Base-by-base conservation (phyloP, 2,888 invertebrate genomes). In the Anorthoa munda region DNA sequence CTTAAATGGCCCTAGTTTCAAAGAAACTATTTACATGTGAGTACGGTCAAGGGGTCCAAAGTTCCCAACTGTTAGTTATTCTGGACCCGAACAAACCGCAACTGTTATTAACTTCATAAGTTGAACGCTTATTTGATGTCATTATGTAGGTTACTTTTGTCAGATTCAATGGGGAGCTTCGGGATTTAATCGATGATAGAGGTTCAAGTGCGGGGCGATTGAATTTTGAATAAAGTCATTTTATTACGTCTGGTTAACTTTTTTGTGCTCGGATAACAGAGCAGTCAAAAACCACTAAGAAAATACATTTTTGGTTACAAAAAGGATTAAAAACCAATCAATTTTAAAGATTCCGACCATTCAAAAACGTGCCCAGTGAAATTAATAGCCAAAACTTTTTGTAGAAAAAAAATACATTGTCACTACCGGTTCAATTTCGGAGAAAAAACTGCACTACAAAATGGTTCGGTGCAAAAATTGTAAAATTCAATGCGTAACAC, bases 11-110 rank as follows among this genome's bases (percentile, higher is more conserved):
- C 73, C 79, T 84, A 88, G 88, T 91, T 91, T 72, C 79, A 68
- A 85, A 86, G 87, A 81, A 90, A 91, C 88, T 89, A 88, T 91
- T 91, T 81, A 79, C 86, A 78, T 85, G 83, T 81, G 90, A 89
- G 87, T 80, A 86, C 86, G 88, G 89, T 88, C 86, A 86, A 86
- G 84, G 85, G 85, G 74, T 80, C 81, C 70, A 63, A 76, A 78
- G 56, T 83, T 82, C 77, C 66, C 72, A 74, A 75, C 67, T 66
- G 73, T 74, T 78, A 75, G 79, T 75, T 80, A 84, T 84, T 80
- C 78, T 74, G 73, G 60, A 53, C 73, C 76, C 75, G 59, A 82
- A 85, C 84, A 76, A 84, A 85, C 87, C 87, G 31, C 85, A 87
- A 79, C 75, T 77, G 78, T 82, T 79, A 84, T 85, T 86, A 84